Conservation (phyloP, 2,113 vertebrate genomes). For the Cebus imitator region DNA sequence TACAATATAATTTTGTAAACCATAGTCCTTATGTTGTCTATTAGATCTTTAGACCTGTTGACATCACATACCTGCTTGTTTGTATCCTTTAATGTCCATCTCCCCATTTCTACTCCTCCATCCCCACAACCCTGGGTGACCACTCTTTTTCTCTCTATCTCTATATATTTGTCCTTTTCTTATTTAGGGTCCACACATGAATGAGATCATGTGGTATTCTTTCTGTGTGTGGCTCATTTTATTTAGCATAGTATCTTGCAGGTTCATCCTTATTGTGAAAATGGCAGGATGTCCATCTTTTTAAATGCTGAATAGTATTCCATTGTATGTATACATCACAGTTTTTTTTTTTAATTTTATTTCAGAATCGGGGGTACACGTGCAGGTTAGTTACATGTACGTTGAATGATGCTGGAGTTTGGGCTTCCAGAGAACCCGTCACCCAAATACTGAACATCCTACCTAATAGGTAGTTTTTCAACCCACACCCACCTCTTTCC, state of each 20-base stretch:
- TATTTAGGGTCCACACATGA: not conserved
- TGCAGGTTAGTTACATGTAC: too few relatives aligned
- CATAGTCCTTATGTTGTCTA: too few relatives aligned
- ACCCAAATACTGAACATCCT: too few relatives aligned
- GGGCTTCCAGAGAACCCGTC: too few relatives aligned
- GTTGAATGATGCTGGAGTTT: too few relatives aligned
- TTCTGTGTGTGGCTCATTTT: not conserved
- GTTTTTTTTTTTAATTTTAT: not conserved
- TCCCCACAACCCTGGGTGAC: not conserved
- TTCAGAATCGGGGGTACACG: too few relatives aligned
- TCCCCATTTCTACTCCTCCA: not conserved
- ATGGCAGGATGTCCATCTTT: not conserved
- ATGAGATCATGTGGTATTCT: not conserved
- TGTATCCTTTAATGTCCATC: not conserved
- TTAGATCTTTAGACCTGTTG: not conserved
- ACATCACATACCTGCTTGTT: not conserved
- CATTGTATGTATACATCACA: not conserved
- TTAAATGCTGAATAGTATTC: not conserved
- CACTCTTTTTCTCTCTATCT: not conserved
- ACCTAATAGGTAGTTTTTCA: too few relatives aligned
- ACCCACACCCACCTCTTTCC: too few relatives aligned
- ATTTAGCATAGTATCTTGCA: not conserved
- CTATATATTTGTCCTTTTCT: not conserved
- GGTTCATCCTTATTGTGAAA: not conserved
- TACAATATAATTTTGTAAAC: not conserved